These are phyloP conservation scores for Tetragonula carbonaria DNA, from an alignment of 2,888 invertebrate species.

Conservation along the genomic window DNA sequence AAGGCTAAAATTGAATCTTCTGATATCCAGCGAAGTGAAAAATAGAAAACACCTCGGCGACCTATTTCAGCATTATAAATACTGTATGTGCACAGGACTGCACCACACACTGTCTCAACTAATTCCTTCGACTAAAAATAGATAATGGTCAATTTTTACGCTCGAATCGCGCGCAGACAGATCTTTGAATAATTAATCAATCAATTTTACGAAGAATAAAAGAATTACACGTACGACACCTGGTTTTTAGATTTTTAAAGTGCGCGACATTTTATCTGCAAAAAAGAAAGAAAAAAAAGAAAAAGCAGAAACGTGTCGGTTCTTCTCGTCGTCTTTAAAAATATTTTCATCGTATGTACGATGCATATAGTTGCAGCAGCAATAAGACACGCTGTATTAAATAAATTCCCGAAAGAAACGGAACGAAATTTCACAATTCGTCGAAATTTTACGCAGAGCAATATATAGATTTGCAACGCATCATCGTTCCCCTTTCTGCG, in stretches of 20 bases:
- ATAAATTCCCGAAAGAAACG: background rate
- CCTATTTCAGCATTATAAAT: conserved; percentile 53
- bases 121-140: conserved; percentile 11
- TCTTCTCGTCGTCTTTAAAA: background rate
- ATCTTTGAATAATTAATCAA: background rate
- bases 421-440: background rate
- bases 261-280: background rate
- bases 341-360: background rate
- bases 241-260: background rate
- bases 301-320: background rate
- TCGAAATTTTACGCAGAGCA: background rate
- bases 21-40: conserved; percentile 14
- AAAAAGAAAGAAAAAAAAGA: background rate
- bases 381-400: background rate
- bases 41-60: conserved; percentile 38
- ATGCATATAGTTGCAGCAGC: background rate
- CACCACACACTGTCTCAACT: background rate
- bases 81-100: conserved; percentile 10
- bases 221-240: background rate
- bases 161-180: background rate
- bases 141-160: background rate
- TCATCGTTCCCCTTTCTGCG: background rate
- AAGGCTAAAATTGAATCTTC: conserved; percentile 6
- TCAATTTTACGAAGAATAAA: background rate
- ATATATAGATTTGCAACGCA: background rate